A percentile compares a stretch with the other conserved stretches of the same genome.
These are phyloP conservation scores for Rattus rattus DNA, from an alignment of 2,113 vertebrate genomes.

Conservation along the genomic window DNA sequence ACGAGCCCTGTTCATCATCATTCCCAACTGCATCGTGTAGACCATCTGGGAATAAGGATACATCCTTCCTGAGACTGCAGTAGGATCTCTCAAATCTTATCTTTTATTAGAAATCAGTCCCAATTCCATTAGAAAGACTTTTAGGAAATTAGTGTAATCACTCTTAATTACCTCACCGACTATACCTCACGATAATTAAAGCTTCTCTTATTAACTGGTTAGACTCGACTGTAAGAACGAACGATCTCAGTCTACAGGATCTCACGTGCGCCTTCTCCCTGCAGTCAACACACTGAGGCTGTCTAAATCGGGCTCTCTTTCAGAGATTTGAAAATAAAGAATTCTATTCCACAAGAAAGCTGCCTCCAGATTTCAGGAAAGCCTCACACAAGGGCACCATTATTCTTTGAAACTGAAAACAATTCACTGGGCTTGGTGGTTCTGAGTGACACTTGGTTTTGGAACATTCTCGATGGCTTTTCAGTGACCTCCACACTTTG, in stretches of 20 bases:
- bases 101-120: conserved; percentile 51
- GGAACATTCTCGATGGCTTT: not conserved
- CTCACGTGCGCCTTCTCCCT: not conserved
- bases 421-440: not conserved
- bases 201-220: conserved; percentile 53
- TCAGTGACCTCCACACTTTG: not conserved
- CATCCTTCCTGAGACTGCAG: not conserved
- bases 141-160: not conserved
- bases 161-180: conserved; percentile 38
- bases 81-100: not conserved
- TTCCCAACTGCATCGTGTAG: not conserved
- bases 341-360: not conserved
- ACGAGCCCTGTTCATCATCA: not conserved
- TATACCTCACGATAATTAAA: conserved; percentile 41
- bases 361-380: conserved; percentile 5
- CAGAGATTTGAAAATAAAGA: conserved; percentile 32
- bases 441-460: not conserved
- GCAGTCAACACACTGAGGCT: not conserved
- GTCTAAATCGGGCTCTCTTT: not conserved
- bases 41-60: not conserved
- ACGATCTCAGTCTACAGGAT: conserved; percentile 3
- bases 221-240: conserved; percentile 33
- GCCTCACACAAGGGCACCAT: not conserved
- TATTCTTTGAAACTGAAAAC: not conserved
- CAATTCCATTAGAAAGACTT: conserved; percentile 42